Conservation (phyloP, 2,888 invertebrate species). For the Tenthredo amoena region DNA sequence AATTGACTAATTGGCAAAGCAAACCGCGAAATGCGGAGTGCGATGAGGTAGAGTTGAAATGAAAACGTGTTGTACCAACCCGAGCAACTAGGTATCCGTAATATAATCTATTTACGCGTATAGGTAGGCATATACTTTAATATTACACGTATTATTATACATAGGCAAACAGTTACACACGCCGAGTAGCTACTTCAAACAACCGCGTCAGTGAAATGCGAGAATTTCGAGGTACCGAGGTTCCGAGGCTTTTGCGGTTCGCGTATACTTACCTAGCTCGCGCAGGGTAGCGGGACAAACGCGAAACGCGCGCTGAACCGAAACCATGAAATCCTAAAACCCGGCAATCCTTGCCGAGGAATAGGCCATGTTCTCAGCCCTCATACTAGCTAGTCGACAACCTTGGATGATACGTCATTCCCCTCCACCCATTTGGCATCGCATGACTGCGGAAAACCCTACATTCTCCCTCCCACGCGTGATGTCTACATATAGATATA, state of each 20-base stretch:
- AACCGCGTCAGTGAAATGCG: slow-evolving; percentile 9
- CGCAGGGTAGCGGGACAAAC: background rate
- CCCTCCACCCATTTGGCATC: slow-evolving; percentile 23
- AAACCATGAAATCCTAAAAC: slow-evolving; percentile 25
- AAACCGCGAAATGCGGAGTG: background rate
- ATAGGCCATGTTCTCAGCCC: slow-evolving; percentile 25
- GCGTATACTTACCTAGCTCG: background rate
- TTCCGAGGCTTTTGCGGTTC: slow-evolving; percentile 28
- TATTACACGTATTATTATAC: slow-evolving; percentile 9
- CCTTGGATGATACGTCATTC: slow-evolving; percentile 40
- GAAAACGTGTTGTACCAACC: background rate
- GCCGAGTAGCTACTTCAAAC: slow-evolving; percentile 24
- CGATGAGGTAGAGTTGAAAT: background rate
- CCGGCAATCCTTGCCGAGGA: slow-evolving; percentile 30
- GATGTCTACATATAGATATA: background rate
- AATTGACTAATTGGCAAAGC: slow-evolving; percentile 8
- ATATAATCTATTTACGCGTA: background rate
- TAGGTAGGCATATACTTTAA: background rate
- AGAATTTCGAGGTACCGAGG: slow-evolving; percentile 14
- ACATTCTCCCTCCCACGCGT: slow-evolving; percentile 38
- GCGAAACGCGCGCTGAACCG: slow-evolving; percentile 24
- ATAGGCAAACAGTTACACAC: background rate
- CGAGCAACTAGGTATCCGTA: background rate
- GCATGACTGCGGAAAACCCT: slow-evolving; percentile 54
- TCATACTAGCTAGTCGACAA: background rate